Base-by-base conservation (phyloP, 1,140 invertebrate species). In the Cyphomyrmex costatus region DNA sequence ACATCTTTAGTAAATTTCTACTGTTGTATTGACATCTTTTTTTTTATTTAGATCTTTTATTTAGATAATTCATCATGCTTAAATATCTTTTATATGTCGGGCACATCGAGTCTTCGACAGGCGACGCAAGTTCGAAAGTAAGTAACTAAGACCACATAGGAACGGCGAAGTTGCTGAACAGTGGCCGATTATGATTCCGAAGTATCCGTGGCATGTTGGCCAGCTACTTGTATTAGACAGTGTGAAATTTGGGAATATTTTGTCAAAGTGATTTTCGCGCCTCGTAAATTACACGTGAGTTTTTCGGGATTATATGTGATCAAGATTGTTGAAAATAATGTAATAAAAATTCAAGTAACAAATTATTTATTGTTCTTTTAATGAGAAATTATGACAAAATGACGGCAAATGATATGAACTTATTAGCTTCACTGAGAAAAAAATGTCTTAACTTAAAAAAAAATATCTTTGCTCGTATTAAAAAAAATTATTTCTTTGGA, bases 131-230 rank as follows among this genome's bases (percentile, higher is more conserved):
- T 80, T 70, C n/a, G 21, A 24, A 56, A 42, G 78, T 33, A 56
- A 79, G 61, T 51, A 56, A 53, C 42, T 53, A 49, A 70, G 61
- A 42, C 14, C 77, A 53, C 49, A 49, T 21, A 36, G 21, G 33
- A 56, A 80, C 51, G 63, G 19, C 65, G 70, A 80, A 80, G 63
- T 80, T 70, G 49, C 21, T 21, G 30, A 66, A 46, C 60, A 36
- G 36, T 68, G 46, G 51, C 24, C 79, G 79, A 83, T 74, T 83
- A 83, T 83, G 53, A 74, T 61, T 60, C 4, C 14, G 27, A 83
- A 60, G 49, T 56, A 83, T 73, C 53, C 42, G 24, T 60, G 68
- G 53, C 36, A 83, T 46, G 79, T 74, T 24, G 51, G 24, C 49
- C 51, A 58, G 30, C 36, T 83, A 60, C 66, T 83, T 58, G 51